phyloP scores from a whole-genome alignment of 2,888 invertebrate species.

The Polydrusus pterygomalis region DNA sequence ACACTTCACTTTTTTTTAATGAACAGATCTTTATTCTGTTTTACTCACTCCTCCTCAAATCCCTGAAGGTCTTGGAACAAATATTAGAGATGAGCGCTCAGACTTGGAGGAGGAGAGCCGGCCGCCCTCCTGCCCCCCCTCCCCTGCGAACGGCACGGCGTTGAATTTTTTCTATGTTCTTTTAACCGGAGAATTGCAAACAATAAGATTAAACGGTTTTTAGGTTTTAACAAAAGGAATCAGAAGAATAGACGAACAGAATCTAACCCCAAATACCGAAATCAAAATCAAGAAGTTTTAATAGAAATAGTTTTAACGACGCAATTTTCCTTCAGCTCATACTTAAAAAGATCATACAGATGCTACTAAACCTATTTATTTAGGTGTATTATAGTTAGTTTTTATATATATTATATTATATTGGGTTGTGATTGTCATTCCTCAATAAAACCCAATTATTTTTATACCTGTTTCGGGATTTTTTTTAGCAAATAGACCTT shows the following conservation, averaged over 20 bases:
- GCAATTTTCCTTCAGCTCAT: conserved; percentile 18
- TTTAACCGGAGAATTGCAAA: too few relatives aligned
- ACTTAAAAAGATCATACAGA: conserved; percentile 9
- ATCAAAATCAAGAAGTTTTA: conserved; percentile 31
- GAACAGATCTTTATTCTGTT: too few relatives aligned
- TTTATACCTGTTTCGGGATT: not conserved
- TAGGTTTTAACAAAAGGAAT: conserved; percentile 40
- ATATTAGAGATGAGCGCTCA: too few relatives aligned
- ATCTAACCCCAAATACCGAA: conserved; percentile 32
- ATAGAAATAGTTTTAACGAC: conserved; percentile 14
- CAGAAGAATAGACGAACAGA: conserved; percentile 39
- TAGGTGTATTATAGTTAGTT: conserved; percentile 25
- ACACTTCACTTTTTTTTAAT: too few relatives aligned
- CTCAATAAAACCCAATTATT: conserved; percentile 12
- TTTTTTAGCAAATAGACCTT: not conserved
- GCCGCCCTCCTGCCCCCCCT: too few relatives aligned
- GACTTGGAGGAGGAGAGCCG: too few relatives aligned
- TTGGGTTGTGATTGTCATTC: conserved; percentile 40
- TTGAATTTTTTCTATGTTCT: too few relatives aligned
- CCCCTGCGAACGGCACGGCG: too few relatives aligned
- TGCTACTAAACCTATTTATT: conserved; percentile 30
- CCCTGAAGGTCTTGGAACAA: too few relatives aligned
- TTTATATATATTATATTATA: not conserved
- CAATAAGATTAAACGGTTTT: not conserved
- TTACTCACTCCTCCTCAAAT: too few relatives aligned